These are phyloP conservation scores for Betta splendens DNA, from an alignment of 2,797 vertebrate species.

Conservation along the genomic window DNA sequence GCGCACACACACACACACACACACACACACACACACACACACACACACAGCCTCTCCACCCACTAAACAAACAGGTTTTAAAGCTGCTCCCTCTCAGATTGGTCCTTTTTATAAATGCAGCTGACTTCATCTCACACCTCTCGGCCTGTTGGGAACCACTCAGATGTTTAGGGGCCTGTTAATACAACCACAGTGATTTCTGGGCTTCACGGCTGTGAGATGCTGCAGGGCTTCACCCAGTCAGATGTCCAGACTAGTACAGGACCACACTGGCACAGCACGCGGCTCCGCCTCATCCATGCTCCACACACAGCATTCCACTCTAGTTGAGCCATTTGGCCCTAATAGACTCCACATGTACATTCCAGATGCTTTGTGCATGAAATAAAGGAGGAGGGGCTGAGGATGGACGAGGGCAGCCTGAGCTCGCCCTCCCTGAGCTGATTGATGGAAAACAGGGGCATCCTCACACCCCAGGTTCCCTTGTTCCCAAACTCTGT, in stretches of 20 bases:
- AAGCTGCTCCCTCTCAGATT: neutral
- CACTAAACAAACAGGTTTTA: neutral
- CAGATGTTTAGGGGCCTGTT: conserved; percentile 37
- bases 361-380: conserved; percentile 75
- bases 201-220: neutral
- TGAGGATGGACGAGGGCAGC: conserved; percentile 4
- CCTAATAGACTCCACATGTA: conserved; percentile 82
- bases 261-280: conserved; percentile 25
- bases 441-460: conserved; percentile 23
- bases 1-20: no score
- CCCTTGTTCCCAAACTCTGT: conserved; percentile 6
- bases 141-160: conserved; percentile 1
- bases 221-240: conserved; percentile 16
- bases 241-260: conserved; percentile 41
- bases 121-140: no score
- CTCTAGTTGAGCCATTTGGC: conserved; percentile 61
- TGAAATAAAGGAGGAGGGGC: conserved; percentile 46
- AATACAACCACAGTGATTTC: conserved; percentile 27
- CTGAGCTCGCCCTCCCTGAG: conserved; percentile 56
- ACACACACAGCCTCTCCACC: no score
- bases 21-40: conserved; percentile 16
- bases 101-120: conserved; percentile 3
- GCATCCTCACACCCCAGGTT: conserved; percentile 18
- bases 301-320: conserved; percentile 60
- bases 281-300: conserved; percentile 35